Base-by-base conservation (phyloP, 2,888 invertebrate species). In the Atherix ibis region DNA sequence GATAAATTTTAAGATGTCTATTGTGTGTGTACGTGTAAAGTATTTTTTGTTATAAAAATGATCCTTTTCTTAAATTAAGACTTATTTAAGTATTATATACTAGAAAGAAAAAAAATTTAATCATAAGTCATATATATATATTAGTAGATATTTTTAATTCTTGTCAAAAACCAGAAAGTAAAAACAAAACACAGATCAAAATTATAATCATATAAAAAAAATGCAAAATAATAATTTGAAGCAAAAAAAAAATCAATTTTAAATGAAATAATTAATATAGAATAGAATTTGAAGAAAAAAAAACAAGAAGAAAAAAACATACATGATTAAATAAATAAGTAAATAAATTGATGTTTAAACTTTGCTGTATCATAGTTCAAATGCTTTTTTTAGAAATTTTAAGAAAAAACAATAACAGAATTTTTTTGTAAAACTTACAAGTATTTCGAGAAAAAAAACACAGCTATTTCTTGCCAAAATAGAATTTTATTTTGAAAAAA, bases 11-110 rank as follows among this genome's bases (percentile, higher is more conserved):
- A n/a, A n/a, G n/a, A n/a, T n/a, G n/a, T n/a, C n/a, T n/a, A n/a
- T n/a, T n/a, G n/a, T 34, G 39, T 39, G 39, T 39, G 39, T 35
- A 35, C 31, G 30, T 39, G 39, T 39, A 39, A 32, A 38, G 29
- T 28, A 35, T 33, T 34, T 34, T 39, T 35, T 32, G n/a, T n/a
- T n/a, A n/a, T n/a, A n/a, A n/a, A n/a, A n/a, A n/a, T n/a, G n/a
- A n/a, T n/a, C n/a, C n/a, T n/a, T n/a, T n/a, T n/a, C n/a, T n/a
- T n/a, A n/a, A n/a, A n/a, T n/a, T n/a, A n/a, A n/a, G n/a, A n/a
- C n/a, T n/a, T n/a, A n/a, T n/a, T n/a, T n/a, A n/a, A n/a, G n/a
- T n/a, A n/a, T n/a, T n/a, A n/a, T n/a, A n/a, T n/a, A n/a, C n/a
- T n/a, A n/a, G n/a, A n/a, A n/a, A n/a, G n/a, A n/a, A n/a, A n/a